A percentile compares a stretch with the other conserved stretches of the same genome.
These are phyloP conservation scores for Leucopsar rothschildi DNA, from an alignment of 2,113 vertebrate genomes.

Conservation along the genomic window DNA sequence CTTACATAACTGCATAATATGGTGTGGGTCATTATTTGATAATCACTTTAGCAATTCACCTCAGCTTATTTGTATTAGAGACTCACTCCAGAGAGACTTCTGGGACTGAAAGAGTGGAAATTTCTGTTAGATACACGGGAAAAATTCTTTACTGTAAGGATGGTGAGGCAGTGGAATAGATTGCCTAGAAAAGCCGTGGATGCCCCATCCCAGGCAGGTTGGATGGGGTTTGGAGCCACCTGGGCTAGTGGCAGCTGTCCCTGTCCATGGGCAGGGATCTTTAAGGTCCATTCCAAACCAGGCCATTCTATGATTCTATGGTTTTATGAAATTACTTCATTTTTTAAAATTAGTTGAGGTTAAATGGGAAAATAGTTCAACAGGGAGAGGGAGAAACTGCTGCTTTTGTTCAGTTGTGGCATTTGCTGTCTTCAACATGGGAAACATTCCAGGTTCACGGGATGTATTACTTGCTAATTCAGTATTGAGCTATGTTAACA, in stretches of 20 bases:
- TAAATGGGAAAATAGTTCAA: not conserved
- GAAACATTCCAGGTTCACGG: accelerated
- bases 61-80: not conserved
- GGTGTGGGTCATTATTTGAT: not conserved
- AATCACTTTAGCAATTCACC: not conserved
- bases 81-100: not conserved
- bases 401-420: not conserved
- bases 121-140: accelerated
- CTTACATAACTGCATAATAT: not conserved
- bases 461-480: not conserved
- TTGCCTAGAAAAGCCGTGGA: not conserved
- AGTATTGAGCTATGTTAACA: not conserved
- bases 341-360: not conserved
- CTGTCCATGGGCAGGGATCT: not conserved
- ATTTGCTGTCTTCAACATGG: not conserved
- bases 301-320: not conserved
- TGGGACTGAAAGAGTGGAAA: not conserved
- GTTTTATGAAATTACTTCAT: not conserved
- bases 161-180: not conserved
- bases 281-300: not conserved
- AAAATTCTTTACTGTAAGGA: not conserved
- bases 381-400: not conserved
- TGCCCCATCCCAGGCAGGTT: not conserved
- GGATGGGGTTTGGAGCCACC: not conserved
- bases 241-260: not conserved